Evolutionary conservation across 2,113 vertebrate species (phyloP), one percentile per base, ranked within the genome.

Genomic region (Galeopterus variegatus): DNA sequence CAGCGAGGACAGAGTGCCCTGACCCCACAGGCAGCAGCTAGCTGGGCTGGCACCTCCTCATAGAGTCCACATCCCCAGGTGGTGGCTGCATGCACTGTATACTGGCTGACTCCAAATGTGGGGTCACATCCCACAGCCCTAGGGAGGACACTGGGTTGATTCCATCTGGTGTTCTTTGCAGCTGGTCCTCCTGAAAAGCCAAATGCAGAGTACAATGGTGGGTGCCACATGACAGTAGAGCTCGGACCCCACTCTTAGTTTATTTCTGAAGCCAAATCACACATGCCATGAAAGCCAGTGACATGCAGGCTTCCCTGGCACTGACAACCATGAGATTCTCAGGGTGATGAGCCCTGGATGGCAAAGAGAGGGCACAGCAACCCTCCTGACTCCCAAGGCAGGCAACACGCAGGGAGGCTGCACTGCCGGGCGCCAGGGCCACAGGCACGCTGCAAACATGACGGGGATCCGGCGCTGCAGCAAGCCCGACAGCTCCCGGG

Each of bases 391-490:
- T 1, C n/a, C 50, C 33, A 73, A 45, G 21, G 54, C 21, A 18
- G 80, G 79, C 8, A 21, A 12, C 2, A 0, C 5, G 48, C 23
- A 7, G 52, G 75, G n/a, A 93, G 3, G 60, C 58, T 21, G 5
- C 15, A 12, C 0, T 7, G 62, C 67, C 33, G 8, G 41, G 21
- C 21, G 14, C 4, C 4, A 52, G 54, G 92, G 90, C 11, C 67
- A 54, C 69, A 1, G 4, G 11, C 24, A 15, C 11, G 72, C 15
- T 12, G 8, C 28, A 21, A 48, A 7, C 26, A 48, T 4, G 15
- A 23, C 15, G 7, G 6, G 10, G 56, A 21, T 10, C 0, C 6
- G 14, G n/a, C 6, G 17, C 45, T 0, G 1, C 28, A 52, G 28
- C 62, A 41, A 12, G 26, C 73, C 70, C 13, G 21, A 10, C 26